These are phyloP conservation scores for Crotalus viridis DNA, from an alignment of 2,113 vertebrate species.

Conservation along the genomic window DNA sequence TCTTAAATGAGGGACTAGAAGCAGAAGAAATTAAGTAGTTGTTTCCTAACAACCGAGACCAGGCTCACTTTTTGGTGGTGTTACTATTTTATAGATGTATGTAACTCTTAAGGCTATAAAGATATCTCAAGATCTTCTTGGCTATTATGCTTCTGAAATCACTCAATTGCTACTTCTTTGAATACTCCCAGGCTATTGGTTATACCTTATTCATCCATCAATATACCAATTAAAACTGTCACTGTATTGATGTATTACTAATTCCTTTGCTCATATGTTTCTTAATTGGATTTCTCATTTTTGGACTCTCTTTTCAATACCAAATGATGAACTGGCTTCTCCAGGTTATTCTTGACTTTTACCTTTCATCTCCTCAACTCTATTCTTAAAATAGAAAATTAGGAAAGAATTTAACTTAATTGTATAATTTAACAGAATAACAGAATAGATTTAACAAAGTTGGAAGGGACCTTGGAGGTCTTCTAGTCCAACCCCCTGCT, in stretches of 20 bases:
- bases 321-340: neutral
- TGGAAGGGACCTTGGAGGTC: too few species aligned
- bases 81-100: too few species aligned
- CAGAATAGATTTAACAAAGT: too few species aligned
- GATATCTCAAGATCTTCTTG: neutral
- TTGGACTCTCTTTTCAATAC: too few species aligned
- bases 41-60: neutral
- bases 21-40: neutral
- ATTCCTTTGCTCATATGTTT: neutral
- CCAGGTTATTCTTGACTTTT: neutral
- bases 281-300: neutral
- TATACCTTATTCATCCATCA: neutral
- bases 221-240: neutral
- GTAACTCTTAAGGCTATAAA: too few species aligned
- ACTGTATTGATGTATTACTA: neutral
- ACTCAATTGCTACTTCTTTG: too few species aligned
- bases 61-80: neutral
- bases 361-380: neutral
- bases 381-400: neutral
- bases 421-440: neutral
- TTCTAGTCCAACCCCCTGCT: too few species aligned
- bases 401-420: neutral
- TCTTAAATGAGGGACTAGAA: neutral
- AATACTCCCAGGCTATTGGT: too few species aligned
- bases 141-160: neutral